Conservation (phyloP, 1,140 invertebrate genomes). For the Whitmania pigra region DNA sequence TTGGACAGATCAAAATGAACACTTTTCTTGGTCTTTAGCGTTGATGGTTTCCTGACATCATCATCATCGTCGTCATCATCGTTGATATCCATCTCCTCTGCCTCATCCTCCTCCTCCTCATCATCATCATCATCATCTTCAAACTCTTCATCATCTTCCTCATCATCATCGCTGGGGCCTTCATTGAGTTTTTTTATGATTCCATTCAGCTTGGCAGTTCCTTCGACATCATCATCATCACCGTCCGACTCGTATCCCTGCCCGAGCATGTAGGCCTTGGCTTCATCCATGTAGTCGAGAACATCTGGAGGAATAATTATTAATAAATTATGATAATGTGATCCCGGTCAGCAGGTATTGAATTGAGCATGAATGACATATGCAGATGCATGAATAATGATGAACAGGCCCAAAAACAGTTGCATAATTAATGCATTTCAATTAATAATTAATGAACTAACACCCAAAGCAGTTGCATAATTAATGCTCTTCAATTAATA, state of each 20-base stretch:
- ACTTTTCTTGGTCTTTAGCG: background rate
- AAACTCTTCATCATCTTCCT: background rate
- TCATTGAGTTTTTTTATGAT: background rate
- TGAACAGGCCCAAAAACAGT: background rate
- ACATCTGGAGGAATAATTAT: background rate
- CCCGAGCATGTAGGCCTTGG: background rate
- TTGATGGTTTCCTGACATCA: background rate
- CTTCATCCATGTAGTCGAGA: constrained; percentile 3
- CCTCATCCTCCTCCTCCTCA: background rate
- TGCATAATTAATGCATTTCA: background rate
- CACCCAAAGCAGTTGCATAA: background rate
- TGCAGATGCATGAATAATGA: background rate
- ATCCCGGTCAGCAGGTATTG: background rate
- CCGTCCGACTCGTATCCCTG: background rate
- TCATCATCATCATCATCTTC: background rate
- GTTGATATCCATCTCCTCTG: background rate
- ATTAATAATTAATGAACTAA: background rate
- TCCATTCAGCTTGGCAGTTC: too few species aligned
- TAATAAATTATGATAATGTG: background rate
- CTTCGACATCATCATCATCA: constrained; percentile 5
- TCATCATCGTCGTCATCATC: background rate
- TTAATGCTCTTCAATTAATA: background rate
- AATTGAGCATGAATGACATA: background rate
- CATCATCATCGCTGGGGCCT: background rate
- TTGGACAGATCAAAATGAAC: background rate